These are phyloP conservation scores for Venturia canescens DNA, from an alignment of 1,140 invertebrate species.

Conservation along the genomic window DNA sequence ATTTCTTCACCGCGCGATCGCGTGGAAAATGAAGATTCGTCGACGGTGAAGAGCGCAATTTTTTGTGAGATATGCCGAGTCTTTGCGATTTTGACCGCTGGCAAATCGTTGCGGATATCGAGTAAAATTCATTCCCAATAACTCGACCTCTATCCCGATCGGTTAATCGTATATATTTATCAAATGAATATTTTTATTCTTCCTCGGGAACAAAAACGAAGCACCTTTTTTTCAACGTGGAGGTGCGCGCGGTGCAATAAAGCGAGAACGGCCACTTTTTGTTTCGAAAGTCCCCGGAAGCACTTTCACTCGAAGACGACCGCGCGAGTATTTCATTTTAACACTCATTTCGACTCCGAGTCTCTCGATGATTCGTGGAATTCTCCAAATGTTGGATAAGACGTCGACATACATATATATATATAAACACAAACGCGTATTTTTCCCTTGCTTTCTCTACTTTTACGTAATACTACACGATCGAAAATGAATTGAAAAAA, in stretches of 20 bases:
- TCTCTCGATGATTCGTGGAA: neutral
- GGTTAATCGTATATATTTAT: neutral
- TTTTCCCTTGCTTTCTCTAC: too few species aligned
- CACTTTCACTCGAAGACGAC: constrained; percentile 24
- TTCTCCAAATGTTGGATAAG: neutral
- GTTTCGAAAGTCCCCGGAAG: constrained; percentile 43
- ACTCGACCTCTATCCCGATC: too few species aligned
- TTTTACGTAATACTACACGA: too few species aligned
- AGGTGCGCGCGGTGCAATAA: constrained; percentile 41
- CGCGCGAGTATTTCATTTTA: constrained; percentile 1
- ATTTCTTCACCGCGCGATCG: too few species aligned
- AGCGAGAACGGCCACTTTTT: constrained; percentile 33
- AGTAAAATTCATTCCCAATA: too few species aligned
- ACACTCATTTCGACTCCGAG: constrained; percentile 5
- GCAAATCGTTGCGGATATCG: too few species aligned
- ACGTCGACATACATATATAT: neutral
- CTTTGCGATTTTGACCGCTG: too few species aligned
- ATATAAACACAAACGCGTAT: too few species aligned
- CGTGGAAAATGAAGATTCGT: too few species aligned
- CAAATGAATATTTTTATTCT: neutral
- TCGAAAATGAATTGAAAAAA: too few species aligned
- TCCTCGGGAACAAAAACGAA: neutral
- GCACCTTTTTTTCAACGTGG: neutral
- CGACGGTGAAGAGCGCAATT: too few species aligned
- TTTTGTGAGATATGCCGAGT: too few species aligned